A percentile compares a stretch with the other conserved stretches of the same genome.
Evolutionary conservation across 1,140 invertebrate genomes (phyloP).

Genomic region (Macrobrachium rosenbergii): DNA sequence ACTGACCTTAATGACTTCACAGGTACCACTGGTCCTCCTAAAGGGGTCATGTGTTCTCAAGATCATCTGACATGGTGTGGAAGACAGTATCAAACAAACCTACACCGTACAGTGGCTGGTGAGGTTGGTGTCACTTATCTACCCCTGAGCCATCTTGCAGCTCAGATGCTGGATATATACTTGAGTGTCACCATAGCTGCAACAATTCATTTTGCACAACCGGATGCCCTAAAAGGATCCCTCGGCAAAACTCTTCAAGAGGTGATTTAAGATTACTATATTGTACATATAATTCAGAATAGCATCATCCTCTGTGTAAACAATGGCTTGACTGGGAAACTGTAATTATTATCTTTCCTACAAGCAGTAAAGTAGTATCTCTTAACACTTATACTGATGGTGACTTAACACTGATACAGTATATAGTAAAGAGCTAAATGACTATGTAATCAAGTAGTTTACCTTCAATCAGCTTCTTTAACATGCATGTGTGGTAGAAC

Average conservation of each 20-base stretch:
- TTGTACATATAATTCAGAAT: not conserved
- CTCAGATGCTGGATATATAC: constrained; percentile 67
- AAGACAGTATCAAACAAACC: constrained; percentile 19
- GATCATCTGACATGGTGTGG: constrained; percentile 67
- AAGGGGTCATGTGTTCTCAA: constrained; percentile 68
- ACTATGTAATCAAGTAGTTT: too few species aligned
- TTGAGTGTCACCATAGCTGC: constrained; percentile 54
- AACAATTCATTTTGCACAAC: constrained; percentile 67
- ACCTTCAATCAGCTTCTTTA: too few species aligned
- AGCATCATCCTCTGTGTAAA: too few species aligned
- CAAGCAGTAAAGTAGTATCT: too few species aligned
- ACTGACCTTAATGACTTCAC: constrained; percentile 31
- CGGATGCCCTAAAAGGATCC: constrained; percentile 67
- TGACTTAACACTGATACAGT: too few species aligned
- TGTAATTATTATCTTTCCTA: too few species aligned
- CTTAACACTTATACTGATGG: too few species aligned
- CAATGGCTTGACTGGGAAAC: too few species aligned
- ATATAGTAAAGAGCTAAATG: too few species aligned
- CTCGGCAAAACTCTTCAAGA: constrained; percentile 41
- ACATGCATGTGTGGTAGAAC: too few species aligned
- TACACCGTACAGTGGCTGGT: not conserved
- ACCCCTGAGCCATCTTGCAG: constrained; percentile 67
- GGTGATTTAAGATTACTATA: not conserved
- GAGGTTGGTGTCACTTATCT: constrained; percentile 66
- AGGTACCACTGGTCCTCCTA: constrained; percentile 67